Conservation (phyloP, 2,113 vertebrate genomes). For the Pandion haliaetus region DNA sequence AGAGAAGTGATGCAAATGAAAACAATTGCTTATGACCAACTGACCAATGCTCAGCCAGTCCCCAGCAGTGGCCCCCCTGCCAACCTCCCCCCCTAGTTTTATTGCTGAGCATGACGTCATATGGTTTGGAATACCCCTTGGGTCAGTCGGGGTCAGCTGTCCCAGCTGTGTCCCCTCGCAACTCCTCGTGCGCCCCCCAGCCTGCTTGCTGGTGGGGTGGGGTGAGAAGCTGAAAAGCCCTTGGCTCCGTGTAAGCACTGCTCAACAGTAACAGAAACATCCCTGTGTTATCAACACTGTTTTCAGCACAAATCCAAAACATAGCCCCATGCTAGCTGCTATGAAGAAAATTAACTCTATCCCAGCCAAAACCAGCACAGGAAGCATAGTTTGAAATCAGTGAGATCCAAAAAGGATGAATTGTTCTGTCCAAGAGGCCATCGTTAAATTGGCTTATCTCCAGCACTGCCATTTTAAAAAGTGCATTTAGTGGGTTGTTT, state of each 20-base stretch:
- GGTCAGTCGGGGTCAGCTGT: background rate
- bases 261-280: background rate
- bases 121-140: no score
- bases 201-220: accelerated
- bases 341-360: background rate
- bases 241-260: background rate
- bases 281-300: background rate
- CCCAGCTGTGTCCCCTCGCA: background rate
- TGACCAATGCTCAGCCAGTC: background rate
- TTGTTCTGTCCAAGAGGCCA: background rate
- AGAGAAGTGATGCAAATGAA: background rate
- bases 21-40: background rate
- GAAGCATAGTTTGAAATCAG: background rate
- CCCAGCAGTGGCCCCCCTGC: background rate
- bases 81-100: background rate
- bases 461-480: background rate
- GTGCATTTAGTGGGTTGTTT: background rate
- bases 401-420: background rate
- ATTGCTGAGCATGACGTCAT: background rate
- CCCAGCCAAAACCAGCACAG: background rate
- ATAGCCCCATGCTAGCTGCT: background rate
- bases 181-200: background rate
- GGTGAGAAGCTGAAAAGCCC: background rate
- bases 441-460: background rate
- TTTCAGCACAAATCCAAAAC: background rate